A percentile compares a stretch with the other conserved stretches of the same genome.
phyloP scores from a whole-genome alignment of 2,113 vertebrate species.

The Mustela lutreola region DNA sequence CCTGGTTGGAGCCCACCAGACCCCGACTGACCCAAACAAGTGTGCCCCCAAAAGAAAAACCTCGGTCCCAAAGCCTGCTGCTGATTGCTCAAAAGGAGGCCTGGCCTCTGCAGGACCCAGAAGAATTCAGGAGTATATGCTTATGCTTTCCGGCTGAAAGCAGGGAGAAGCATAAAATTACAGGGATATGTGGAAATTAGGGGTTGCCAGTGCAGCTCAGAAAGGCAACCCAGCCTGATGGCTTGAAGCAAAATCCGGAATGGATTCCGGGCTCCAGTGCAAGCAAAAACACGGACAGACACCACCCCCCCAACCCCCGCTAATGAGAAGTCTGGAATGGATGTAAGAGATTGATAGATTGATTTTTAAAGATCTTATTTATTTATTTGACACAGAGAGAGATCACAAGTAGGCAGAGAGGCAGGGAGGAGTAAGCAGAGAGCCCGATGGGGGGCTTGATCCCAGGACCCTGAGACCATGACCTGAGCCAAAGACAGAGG shows the following conservation, averaged over 20 bases:
- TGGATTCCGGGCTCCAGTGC: constrained; percentile 31
- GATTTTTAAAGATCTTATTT: too few relatives aligned
- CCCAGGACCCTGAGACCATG: too few relatives aligned
- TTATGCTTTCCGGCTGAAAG: background rate
- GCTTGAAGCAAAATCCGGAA: background rate
- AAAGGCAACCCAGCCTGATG: background rate
- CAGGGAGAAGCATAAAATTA: background rate
- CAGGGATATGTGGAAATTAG: background rate
- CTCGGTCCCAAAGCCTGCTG: background rate
- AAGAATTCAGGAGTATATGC: background rate
- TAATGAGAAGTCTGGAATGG: background rate
- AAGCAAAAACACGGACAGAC: background rate
- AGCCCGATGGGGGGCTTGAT: too few relatives aligned
- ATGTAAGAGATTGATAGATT: background rate
- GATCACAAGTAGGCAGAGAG: too few relatives aligned
- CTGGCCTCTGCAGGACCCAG: background rate
- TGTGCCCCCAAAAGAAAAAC: background rate
- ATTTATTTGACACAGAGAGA: too few relatives aligned
- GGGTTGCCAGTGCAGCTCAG: background rate
- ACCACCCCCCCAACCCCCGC: too few relatives aligned
- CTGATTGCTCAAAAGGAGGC: background rate
- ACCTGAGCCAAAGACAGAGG: too few relatives aligned
- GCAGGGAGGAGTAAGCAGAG: too few relatives aligned
- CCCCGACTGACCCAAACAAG: background rate
- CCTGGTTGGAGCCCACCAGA: background rate